A percentile compares a stretch with the other conserved stretches of the same genome.
phyloP scores from a whole-genome alignment of 2,888 invertebrate genomes.

The Mystacides longicornis region DNA sequence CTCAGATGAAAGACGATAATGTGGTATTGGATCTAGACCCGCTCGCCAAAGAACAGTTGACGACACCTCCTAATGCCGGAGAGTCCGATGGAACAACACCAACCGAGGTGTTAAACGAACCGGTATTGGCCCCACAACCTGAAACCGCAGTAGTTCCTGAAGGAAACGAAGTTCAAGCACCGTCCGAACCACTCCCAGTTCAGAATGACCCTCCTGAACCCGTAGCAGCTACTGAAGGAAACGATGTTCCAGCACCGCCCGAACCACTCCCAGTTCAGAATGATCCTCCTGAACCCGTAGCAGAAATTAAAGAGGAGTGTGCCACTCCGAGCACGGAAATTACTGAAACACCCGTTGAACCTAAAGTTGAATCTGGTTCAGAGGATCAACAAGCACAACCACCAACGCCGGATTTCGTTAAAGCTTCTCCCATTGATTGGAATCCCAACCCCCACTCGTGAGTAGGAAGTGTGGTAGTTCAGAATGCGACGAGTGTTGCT shows the following conservation, averaged over 20 bases:
- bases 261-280: neutral
- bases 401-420: slow-evolving; percentile 11
- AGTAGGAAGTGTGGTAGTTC: slow-evolving; percentile 33
- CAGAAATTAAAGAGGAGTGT: neutral
- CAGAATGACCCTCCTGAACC: neutral
- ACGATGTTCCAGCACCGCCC: neutral
- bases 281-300: neutral
- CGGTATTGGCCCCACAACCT: slow-evolving; percentile 27
- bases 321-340: neutral
- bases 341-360: neutral
- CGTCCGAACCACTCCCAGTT: slow-evolving; percentile 18
- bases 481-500: slow-evolving; percentile 10
- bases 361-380: neutral
- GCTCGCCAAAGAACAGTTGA: slow-evolving; percentile 29
- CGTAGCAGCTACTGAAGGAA: neutral
- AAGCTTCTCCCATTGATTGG: slow-evolving; percentile 38
- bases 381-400: slow-evolving; percentile 12
- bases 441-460: slow-evolving; percentile 49
- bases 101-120: slow-evolving; percentile 40
- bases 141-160: slow-evolving; percentile 4
- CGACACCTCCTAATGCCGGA: slow-evolving; percentile 46
- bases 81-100: slow-evolving; percentile 36
- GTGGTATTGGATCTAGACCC: slow-evolving; percentile 1
- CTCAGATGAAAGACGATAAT: slow-evolving; percentile 31
- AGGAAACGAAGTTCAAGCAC: too few relatives aligned